A percentile compares a stretch with the other conserved stretches of the same genome.
These are phyloP conservation scores for Atherinomorus stipes DNA, from an alignment of 2,113 vertebrate genomes.

Conservation along the genomic window DNA sequence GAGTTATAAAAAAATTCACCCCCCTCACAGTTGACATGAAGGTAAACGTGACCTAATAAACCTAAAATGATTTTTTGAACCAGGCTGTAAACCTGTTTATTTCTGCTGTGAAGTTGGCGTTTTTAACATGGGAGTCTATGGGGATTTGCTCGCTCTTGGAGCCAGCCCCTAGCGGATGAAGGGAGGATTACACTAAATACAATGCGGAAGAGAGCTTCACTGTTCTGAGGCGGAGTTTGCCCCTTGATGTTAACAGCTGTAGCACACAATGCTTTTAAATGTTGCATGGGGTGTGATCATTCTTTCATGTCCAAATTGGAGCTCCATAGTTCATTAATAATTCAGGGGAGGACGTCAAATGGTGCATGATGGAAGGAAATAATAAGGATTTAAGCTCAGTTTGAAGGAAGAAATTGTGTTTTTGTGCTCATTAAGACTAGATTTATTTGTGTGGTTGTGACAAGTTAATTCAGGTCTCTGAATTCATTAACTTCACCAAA, in stretches of 20 bases:
- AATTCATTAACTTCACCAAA: slow-evolving; percentile 29
- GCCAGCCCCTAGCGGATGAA: too few species aligned
- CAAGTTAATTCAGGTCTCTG: slow-evolving; percentile 8
- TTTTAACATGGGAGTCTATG: too few species aligned
- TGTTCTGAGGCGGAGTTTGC: too few species aligned
- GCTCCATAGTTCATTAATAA: slow-evolving; percentile 57
- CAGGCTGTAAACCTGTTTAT: too few species aligned
- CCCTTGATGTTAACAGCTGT: slow-evolving; percentile 67
- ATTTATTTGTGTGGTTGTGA: slow-evolving; percentile 15
- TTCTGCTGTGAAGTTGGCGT: too few species aligned
- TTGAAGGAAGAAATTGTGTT: slow-evolving; percentile 4
- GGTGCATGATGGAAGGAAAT: slow-evolving; percentile 47
- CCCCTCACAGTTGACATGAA: too few species aligned
- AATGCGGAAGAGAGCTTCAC: too few species aligned
- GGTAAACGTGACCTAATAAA: too few species aligned
- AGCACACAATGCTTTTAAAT: slow-evolving; percentile 60
- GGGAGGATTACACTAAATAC: too few species aligned
- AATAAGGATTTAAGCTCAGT: slow-evolving; percentile 33
- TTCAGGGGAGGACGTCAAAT: slow-evolving; percentile 26
- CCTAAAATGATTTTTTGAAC: too few species aligned
- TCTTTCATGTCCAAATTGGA: slow-evolving; percentile 43
- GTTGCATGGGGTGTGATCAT: slow-evolving; percentile 53
- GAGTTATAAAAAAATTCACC: too few species aligned
- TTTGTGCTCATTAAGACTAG: slow-evolving; percentile 33
- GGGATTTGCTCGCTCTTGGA: too few species aligned